Evolutionary conservation across 2,113 vertebrate species (phyloP).

Genomic region (Hemiscyllium ocellatum): DNA sequence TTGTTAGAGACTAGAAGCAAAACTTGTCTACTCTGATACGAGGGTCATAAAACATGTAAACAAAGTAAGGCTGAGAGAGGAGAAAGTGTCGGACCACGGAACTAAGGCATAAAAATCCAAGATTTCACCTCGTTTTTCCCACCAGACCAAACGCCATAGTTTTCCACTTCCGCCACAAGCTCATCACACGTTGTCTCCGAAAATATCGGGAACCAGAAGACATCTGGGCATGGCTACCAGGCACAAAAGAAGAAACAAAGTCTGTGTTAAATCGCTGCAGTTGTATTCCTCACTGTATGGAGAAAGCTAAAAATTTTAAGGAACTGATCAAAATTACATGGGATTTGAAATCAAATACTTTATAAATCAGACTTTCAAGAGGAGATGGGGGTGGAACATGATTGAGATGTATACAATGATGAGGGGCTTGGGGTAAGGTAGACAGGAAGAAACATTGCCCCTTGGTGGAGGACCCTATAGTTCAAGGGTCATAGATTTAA

Average conservation of each 20-base stretch:
- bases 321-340: not conserved
- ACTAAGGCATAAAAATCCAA: not conserved
- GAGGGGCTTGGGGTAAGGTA: no score
- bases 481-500: no score
- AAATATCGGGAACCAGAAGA: constrained; percentile 97
- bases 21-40: not conserved
- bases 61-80: not conserved
- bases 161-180: constrained; percentile 89
- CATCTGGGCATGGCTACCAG: constrained; percentile 89
- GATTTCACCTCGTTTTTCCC: constrained; percentile 71
- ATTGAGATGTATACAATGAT: no score
- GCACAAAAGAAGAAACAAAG: not conserved
- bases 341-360: no score
- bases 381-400: no score
- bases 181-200: constrained; percentile 84
- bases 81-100: not conserved
- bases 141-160: constrained; percentile 88
- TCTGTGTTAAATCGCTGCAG: not conserved
- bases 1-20: not conserved
- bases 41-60: not conserved
- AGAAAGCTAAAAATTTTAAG: not conserved
- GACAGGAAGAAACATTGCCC: no score
- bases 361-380: not conserved
- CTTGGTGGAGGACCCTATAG: no score
- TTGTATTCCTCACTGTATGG: not conserved